Base-by-base conservation (phyloP, 2,113 vertebrate genomes). In the Physeter macrocephalus region DNA sequence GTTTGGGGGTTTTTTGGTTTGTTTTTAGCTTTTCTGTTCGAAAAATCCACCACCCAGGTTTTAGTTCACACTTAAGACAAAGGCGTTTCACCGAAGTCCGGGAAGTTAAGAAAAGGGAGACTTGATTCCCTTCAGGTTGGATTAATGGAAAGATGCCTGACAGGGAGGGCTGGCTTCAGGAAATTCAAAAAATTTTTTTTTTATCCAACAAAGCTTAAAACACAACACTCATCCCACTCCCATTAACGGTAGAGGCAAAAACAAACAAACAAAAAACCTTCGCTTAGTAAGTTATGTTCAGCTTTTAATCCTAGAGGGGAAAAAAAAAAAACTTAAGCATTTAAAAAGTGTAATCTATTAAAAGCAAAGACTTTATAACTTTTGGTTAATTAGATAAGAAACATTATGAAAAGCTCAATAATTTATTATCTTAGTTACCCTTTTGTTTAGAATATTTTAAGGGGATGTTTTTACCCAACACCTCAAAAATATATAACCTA, bases 121-220 rank as follows among this genome's bases (percentile, higher is more conserved):
- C 20, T 57, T 66, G 29, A 17, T 25, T 69, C 49, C 59, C 14
- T 71, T 90, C 23, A 62, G 49, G 43, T 86, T 72, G 88, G 57
- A 93, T 89, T 31, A 93, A 71, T 57, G 31, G 41, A 39, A 94
- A 96, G 27, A 88, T 39, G 20, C 88, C 17, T 88, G 81, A 90
- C n/a, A 94, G 6, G 43, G 25, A 93, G 21, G 54, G 20, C 11
- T 59, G 57, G 34, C 57, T 93, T 94, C 72, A 92, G 25, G 72
- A 34, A 93, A 90, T 77, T 83, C 31, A 66, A 64, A 54, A 18
- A 0, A 23, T 39, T 67, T 88, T 88, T 86, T 88, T 94, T 90
- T 77, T 87, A 92, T 62, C 57, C 43, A 80, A 90, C n/a, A 92
- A 92, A 93, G 83, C 66, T 96, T 89, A 93, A 96, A 88, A 94